Evolutionary conservation across 2,797 vertebrate species (phyloP), one percentile per base, ranked within the genome.

Genomic region (Manis pentadactyla): DNA sequence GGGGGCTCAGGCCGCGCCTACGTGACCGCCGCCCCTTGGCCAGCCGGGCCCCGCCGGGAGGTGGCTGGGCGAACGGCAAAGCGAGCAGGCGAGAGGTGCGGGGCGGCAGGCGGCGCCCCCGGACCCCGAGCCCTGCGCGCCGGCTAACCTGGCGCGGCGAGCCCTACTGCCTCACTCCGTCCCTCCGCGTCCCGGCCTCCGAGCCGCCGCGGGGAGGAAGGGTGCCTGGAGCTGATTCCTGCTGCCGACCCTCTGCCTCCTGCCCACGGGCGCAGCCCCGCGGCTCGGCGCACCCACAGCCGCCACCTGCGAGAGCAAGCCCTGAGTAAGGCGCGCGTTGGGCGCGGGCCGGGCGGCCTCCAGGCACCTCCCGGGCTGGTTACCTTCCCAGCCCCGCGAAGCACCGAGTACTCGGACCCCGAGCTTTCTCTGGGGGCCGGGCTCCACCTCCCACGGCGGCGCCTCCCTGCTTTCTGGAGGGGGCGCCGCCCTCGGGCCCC

Each of bases 121-220:
- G 17, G 37, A 2, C 9, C 51, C 12, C 2, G 37, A 53, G 29
- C 42, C 46, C 23, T 5, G 57, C 0, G 53, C 42, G 13, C 59
- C 1, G 13, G 49, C 21, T 12, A 57, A 6, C 19, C 9, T 5
- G 1, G 42, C 7, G 1, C 5, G 15, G 82, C 37, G 9, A 79
- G 14, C 31, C 4, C 19, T 4, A 34, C 21, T 51, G 21, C 13
- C 42, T 11, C 15, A 7, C 27, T 61, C 31, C 61, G n/a, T n/a
- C 0, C 4, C 23, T 5, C 8, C 3, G 37, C 3, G 19, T 1
- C 0, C 37, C 0, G 2, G 6, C 37, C 31, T 17, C 63, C 1
- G 87, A 55, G 68, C 49, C 25, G 68, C 61, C 0, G 17, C 7
- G 55, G 12, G 31, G 63, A 78, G 79, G 74, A n/a, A 37, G 89